These are phyloP conservation scores for Penaeus chinensis DNA, from an alignment of 1,140 invertebrate species.

Conservation along the genomic window DNA sequence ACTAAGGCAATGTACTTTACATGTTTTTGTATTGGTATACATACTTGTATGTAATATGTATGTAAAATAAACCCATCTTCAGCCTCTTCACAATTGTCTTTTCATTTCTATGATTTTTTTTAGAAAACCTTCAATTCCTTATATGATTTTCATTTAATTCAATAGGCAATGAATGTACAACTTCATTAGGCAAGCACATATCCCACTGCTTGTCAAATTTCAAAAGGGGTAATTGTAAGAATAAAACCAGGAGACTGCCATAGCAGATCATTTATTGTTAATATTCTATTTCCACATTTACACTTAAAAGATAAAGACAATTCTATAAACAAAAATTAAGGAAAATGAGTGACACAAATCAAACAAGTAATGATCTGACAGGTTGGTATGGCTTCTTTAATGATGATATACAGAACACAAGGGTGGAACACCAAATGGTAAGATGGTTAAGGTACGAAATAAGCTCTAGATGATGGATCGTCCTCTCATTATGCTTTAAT, in stretches of 20 bases:
- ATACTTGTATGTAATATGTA: no score
- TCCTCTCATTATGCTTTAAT: neutral
- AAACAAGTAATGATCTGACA: conserved; percentile 43
- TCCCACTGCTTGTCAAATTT: neutral
- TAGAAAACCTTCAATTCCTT: no score
- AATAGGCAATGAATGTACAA: neutral
- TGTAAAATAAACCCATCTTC: no score
- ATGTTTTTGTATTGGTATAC: no score
- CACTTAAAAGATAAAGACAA: conserved; percentile 55
- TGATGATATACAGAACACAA: conserved; percentile 54
- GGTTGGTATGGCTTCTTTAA: conserved; percentile 39
- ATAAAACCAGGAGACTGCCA: conserved; percentile 24
- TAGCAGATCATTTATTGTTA: conserved; percentile 62
- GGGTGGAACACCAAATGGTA: conserved; percentile 54
- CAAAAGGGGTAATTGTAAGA: conserved; percentile 8
- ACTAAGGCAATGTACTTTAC: no score
- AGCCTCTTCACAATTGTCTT: no score
- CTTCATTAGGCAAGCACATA: conserved; percentile 6
- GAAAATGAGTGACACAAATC: conserved; percentile 46
- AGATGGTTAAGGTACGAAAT: conserved; percentile 2
- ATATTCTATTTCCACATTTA: conserved; percentile 61
- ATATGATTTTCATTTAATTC: no score
- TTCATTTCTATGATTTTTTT: no score
- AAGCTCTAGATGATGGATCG: neutral
- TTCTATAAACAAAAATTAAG: conserved; percentile 55